A percentile compares a stretch with the other conserved stretches of the same genome.
Conservation (phyloP, 1,140 invertebrate genomes). For the Drosophila insularis region DNA sequence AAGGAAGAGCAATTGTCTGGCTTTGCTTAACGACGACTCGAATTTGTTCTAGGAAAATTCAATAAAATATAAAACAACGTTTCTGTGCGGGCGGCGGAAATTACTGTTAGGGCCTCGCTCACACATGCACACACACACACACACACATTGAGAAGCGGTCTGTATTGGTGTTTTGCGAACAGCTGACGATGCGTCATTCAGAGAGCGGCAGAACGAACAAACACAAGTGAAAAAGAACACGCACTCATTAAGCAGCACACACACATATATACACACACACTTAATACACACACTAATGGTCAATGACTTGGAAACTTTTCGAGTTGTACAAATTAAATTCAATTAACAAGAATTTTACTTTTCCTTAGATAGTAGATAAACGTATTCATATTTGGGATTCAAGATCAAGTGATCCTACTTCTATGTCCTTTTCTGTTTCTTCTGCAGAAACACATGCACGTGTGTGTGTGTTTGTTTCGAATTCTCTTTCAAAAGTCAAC, state of each 20-base stretch:
- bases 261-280: neutral
- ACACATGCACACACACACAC: neutral
- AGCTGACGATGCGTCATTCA: constrained; percentile 79
- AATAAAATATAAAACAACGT: constrained; percentile 76
- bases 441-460: neutral
- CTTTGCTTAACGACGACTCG: constrained; percentile 15
- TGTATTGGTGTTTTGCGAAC: constrained; percentile 45
- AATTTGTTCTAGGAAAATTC: constrained; percentile 61
- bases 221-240: constrained; percentile 25
- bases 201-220: constrained; percentile 25
- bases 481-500: constrained; percentile 48
- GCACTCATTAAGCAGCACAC: constrained; percentile 16
- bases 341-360: neutral
- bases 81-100: constrained; percentile 35
- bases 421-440: constrained; percentile 11
- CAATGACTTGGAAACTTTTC: constrained; percentile 24
- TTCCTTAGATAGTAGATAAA: neutral
- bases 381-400: too few species aligned
- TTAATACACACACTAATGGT: constrained; percentile 5
- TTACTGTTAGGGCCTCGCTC: constrained; percentile 34
- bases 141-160: constrained; percentile 14
- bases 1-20: neutral
- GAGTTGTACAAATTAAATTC: neutral
- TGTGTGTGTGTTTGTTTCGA: neutral
- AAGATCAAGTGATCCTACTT: constrained; percentile 6